These are phyloP conservation scores for Chloromyia formosa DNA, from an alignment of 2,888 invertebrate species.

Conservation along the genomic window DNA sequence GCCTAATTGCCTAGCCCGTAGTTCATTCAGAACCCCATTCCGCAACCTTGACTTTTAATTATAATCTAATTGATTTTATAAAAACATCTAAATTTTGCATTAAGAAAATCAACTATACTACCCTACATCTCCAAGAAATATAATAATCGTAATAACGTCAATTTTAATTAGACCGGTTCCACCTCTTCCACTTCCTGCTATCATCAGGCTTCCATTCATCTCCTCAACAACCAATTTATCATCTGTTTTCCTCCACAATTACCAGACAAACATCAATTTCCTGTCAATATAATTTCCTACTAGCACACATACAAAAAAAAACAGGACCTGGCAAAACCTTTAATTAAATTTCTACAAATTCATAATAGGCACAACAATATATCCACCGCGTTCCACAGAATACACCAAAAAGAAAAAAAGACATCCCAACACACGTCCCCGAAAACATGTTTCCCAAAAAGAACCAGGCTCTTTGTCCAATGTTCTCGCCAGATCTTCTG, in stretches of 20 bases:
- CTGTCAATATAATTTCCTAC: conserved; percentile 26
- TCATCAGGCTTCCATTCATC: conserved; percentile 13
- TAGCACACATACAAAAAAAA: too few species aligned
- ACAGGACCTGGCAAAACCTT: conserved; percentile 24
- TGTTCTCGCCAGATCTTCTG: background rate
- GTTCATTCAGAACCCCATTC: too few species aligned
- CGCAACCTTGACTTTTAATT: too few species aligned
- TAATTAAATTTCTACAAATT: conserved; percentile 41
- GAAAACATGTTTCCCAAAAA: too few species aligned
- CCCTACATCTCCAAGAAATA: too few species aligned
- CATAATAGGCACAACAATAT: conserved; percentile 16
- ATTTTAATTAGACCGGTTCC: conserved; percentile 15
- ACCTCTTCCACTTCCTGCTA: conserved; percentile 26
- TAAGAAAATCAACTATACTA: too few species aligned
- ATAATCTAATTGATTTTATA: too few species aligned
- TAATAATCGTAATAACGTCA: background rate
- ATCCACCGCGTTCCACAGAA: background rate
- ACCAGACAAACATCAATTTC: conserved; percentile 42
- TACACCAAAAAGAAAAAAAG: background rate
- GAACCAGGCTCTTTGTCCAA: background rate
- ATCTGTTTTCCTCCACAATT: conserved; percentile 39
- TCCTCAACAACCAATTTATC: conserved; percentile 27
- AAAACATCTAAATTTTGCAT: too few species aligned
- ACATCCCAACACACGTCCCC: background rate
- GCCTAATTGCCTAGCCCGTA: too few species aligned